phyloP scores from a whole-genome alignment of 2,113 vertebrate genomes.

The Limnothrissa miodon region DNA sequence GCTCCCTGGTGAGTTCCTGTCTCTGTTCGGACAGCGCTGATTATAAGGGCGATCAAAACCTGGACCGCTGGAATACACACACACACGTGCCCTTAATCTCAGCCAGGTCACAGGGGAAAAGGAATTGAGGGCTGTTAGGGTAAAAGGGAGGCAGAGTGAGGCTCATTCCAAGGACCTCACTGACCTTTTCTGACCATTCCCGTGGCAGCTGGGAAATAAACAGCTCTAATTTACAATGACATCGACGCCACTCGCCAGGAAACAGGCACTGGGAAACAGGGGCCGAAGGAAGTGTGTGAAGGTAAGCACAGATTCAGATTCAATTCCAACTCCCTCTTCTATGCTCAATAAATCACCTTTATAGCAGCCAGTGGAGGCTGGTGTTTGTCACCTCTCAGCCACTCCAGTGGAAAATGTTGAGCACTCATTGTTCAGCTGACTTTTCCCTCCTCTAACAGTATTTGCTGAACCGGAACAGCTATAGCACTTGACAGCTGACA shows the following conservation, averaged over 20 bases:
- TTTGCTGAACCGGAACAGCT: not conserved
- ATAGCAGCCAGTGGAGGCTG: not conserved
- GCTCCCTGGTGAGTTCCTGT: not conserved
- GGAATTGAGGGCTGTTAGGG: not conserved
- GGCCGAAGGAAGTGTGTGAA: not conserved
- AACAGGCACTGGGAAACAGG: not conserved
- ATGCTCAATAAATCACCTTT: not conserved
- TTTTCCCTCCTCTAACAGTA: not conserved
- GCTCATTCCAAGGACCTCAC: not conserved
- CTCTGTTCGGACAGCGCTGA: not conserved
- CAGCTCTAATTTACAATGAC: not conserved
- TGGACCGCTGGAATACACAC: not conserved
- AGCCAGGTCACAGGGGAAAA: not conserved
- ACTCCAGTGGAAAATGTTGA: not conserved
- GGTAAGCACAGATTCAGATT: not conserved
- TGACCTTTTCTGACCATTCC: not conserved
- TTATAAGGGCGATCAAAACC: not conserved
- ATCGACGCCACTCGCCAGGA: not conserved
- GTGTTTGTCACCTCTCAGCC: not conserved
- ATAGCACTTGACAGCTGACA: too few species aligned
- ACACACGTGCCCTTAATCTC: not conserved
- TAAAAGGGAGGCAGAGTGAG: not conserved
- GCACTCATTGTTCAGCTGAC: not conserved
- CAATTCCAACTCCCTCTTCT: not conserved
- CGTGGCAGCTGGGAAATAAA: not conserved